A percentile compares a stretch with the other conserved stretches of the same genome.
phyloP scores from a whole-genome alignment of 2,797 vertebrate species.

The Coregonus sp. region DNA sequence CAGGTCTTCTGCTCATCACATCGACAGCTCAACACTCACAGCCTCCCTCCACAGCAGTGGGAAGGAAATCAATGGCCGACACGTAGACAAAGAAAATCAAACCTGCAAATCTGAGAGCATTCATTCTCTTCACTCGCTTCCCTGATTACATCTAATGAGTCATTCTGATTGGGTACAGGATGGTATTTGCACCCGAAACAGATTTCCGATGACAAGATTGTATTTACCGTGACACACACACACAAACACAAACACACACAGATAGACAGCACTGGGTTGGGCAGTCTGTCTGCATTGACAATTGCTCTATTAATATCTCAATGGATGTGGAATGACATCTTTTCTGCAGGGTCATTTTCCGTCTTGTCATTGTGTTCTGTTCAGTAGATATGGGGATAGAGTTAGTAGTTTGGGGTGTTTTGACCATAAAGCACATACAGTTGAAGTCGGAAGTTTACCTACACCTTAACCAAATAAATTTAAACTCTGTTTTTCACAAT shows the following conservation, averaged over 20 bases:
- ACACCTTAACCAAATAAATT: too few relatives aligned
- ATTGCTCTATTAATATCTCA: conserved; percentile 6
- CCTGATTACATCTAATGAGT: not conserved
- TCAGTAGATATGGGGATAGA: too few relatives aligned
- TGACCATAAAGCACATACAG: too few relatives aligned
- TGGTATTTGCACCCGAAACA: not conserved
- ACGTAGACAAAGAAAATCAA: not conserved
- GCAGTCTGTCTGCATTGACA: not conserved
- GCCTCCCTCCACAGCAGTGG: not conserved
- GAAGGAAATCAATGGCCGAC: not conserved
- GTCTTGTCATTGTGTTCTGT: not conserved
- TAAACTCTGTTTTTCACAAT: too few relatives aligned
- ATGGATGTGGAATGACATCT: not conserved
- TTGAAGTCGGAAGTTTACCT: too few relatives aligned
- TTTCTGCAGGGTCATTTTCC: conserved; percentile 2
- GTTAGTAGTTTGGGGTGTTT: too few relatives aligned
- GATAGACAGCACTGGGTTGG: not conserved
- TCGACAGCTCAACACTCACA: not conserved
- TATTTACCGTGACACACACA: not conserved
- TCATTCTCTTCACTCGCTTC: not conserved
- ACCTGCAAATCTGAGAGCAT: not conserved
- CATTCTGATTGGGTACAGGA: not conserved
- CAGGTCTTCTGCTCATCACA: not conserved
- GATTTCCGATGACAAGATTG: not conserved
- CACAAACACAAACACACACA: not conserved